Base-by-base conservation (phyloP, 2,113 vertebrate genomes). In the Caranx ignobilis region DNA sequence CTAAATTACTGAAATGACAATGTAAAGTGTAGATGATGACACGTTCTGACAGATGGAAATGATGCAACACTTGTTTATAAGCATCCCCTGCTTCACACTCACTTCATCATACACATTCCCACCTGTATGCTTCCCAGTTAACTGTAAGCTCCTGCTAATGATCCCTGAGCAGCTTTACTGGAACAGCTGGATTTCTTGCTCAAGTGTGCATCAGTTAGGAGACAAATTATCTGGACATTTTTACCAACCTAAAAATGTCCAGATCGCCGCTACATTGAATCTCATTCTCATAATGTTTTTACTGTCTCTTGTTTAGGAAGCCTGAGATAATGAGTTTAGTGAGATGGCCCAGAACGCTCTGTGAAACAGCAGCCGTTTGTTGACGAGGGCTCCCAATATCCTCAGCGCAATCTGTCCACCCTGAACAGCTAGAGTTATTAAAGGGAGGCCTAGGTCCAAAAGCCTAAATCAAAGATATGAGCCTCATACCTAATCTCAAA, bases 11-110 rank as follows among this genome's bases (percentile, higher is more conserved):
- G 4, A 61, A 71, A 81, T 60, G 71, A 81, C 70, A 83, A 81
- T 69, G 63, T 66, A 79, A 88, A 73, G 52, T 79, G 82, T 62
- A 47, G 79, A 85, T 35, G 72, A 32, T 62, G 76, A 81, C 74
- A 59, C 26, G 47, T 52, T 68, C 62, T 68, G 72, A 78, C 80
- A 75, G 73, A 77, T 71, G 80, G 79, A 75, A 71, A 16, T 68
- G 61, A 67, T 21, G 69, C 69, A 81, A 75, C 65, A 70, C 74
- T 82, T 77, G 63, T 80, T 80, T 77, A 60, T 68, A 45, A 31
- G 54, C 64, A 21, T 60, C 70, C 50, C 72, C 35, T 16, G 18
- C 66, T 71, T 39, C 15, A 45, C 12, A 56, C 34, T 34, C 45
- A 35, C 11, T 63, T 7, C 12, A 12, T 57, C 65, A 32, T 12